Evolutionary conservation across 2,113 vertebrate species (phyloP).

Genomic region (Perca schrenkii): DNA sequence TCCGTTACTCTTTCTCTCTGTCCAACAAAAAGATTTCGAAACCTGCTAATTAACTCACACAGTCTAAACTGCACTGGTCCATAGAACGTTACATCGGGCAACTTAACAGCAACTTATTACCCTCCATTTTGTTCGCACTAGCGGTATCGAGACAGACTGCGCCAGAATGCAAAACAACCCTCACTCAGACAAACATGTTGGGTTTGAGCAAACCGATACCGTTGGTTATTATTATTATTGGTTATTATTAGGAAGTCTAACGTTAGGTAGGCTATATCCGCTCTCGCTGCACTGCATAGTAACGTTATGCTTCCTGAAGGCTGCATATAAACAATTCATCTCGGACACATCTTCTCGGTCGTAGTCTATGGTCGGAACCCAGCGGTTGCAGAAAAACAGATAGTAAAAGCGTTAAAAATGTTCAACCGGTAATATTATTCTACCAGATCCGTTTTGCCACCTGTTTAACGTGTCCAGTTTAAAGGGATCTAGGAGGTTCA

Average conservation of each 20-base stretch:
- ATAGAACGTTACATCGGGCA: background rate
- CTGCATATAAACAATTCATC: background rate
- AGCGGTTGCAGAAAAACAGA: background rate
- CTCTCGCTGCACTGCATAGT: background rate
- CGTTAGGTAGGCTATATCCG: background rate
- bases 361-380: background rate
- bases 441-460: background rate
- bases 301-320: background rate
- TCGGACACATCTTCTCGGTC: background rate
- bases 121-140: conserved; percentile 39
- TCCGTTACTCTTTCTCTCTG: background rate
- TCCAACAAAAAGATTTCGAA: background rate
- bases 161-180: background rate
- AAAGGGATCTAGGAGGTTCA: background rate
- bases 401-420: rapidly evolving
- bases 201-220: rapidly evolving
- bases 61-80: background rate
- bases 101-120: background rate
- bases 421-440: no score
- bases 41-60: background rate
- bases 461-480: background rate
- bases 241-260: background rate
- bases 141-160: background rate
- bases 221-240: background rate
- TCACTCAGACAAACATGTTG: background rate